A percentile compares a stretch with the other conserved stretches of the same genome.
These are phyloP conservation scores for Lasioglossum morio DNA, from an alignment of 2,888 invertebrate species.

Conservation along the genomic window DNA sequence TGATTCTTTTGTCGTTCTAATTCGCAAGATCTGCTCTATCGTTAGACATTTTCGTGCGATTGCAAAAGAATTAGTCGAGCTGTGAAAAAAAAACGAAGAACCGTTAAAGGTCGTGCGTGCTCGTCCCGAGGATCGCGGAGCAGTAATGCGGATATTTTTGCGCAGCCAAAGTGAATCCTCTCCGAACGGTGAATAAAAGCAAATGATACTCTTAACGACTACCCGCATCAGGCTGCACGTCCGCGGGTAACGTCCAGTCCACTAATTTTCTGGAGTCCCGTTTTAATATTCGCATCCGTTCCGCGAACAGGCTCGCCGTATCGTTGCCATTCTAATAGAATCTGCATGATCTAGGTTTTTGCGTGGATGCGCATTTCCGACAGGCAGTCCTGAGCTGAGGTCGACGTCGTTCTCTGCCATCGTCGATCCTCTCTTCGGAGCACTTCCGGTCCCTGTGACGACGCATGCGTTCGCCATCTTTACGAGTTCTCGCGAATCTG, in stretches of 20 bases:
- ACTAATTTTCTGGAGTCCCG: slow-evolving; percentile 42
- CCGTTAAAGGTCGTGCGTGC: not conserved
- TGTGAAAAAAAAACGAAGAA: not conserved
- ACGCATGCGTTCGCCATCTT: slow-evolving; percentile 18
- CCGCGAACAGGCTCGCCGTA: slow-evolving; percentile 30
- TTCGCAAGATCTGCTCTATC: not conserved
- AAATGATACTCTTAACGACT: slow-evolving; percentile 44
- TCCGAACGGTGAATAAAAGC: slow-evolving; percentile 2
- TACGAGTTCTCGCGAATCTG: slow-evolving; percentile 55
- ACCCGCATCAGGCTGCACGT: slow-evolving; percentile 39
- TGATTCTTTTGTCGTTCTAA: not conserved
- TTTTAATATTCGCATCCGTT: slow-evolving; percentile 55
- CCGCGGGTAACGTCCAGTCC: slow-evolving; percentile 40
- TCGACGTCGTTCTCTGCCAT: slow-evolving; percentile 9
- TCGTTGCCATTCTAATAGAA: slow-evolving; percentile 53
- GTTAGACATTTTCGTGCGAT: not conserved
- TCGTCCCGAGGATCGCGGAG: not conserved
- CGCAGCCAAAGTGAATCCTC: not conserved
- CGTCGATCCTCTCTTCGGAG: slow-evolving; percentile 16
- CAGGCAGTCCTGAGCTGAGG: not conserved
- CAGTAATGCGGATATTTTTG: not conserved
- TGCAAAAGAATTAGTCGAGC: not conserved
- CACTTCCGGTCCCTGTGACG: slow-evolving; percentile 51
- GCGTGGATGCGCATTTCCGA: slow-evolving; percentile 58
- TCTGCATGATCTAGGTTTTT: slow-evolving; percentile 55